Conservation (phyloP, 1,140 invertebrate genomes). For the Zaprionus gabonicus region DNA sequence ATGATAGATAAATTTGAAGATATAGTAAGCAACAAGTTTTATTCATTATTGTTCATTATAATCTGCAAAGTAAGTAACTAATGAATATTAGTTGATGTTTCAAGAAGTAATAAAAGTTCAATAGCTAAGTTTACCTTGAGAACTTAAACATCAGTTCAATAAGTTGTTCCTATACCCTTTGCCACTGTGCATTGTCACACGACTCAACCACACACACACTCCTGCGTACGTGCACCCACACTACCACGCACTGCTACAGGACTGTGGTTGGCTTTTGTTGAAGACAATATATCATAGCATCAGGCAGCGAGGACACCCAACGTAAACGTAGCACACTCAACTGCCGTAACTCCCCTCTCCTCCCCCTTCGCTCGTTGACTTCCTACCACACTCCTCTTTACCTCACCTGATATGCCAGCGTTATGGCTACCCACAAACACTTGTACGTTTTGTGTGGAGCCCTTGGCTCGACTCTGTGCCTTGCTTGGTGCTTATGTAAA, state of each 20-base stretch:
- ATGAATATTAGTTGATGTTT: too few relatives aligned
- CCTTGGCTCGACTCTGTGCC: conserved; percentile 11
- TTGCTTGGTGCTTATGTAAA: conserved; percentile 69
- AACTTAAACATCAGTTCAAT: not conserved
- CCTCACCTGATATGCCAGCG: conserved; percentile 21
- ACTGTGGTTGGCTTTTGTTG: conserved; percentile 80
- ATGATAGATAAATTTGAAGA: too few relatives aligned
- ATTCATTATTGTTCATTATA: too few relatives aligned
- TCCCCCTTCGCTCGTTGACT: not conserved
- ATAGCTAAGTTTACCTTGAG: not conserved
- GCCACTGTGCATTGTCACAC: conserved; percentile 33
- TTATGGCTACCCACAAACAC: conserved; percentile 70
- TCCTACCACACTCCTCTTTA: not conserved
- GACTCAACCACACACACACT: conserved; percentile 19
- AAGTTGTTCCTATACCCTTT: not conserved
- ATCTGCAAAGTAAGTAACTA: too few relatives aligned
- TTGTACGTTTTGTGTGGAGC: conserved; percentile 63
- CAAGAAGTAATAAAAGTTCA: too few relatives aligned
- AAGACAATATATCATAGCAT: conserved; percentile 83
- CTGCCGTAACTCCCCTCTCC: conserved; percentile 19
- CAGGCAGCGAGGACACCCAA: conserved; percentile 47
- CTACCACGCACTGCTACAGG: conserved; percentile 27
- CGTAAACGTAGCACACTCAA: conserved; percentile 39
- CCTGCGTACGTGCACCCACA: conserved; percentile 28
- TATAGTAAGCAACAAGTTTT: too few relatives aligned